Percentiles rank a stretch among this genome's conserved stretches.
phyloP scores from a whole-genome alignment of 2,888 invertebrate genomes.

The Cheilosia vulpina region DNA sequence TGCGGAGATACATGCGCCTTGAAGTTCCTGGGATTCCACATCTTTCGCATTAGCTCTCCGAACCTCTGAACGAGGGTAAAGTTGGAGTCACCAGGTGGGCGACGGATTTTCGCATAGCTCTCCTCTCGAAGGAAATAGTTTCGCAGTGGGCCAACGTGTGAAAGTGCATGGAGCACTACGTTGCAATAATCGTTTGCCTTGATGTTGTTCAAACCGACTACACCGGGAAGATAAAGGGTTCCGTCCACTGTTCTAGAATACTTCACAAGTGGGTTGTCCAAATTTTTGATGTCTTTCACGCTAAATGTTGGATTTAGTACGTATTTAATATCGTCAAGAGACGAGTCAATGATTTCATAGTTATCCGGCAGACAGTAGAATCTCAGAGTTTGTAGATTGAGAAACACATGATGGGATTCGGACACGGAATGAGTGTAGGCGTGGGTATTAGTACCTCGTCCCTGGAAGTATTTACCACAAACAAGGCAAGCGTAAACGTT shows the following conservation, averaged over 20 bases:
- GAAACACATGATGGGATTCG: conserved; percentile 98
- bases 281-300: conserved; percentile 89
- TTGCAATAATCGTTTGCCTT: conserved; percentile 99
- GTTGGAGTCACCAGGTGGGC: conserved; percentile 97
- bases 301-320: conserved; percentile 98
- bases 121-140: conserved; percentile 97
- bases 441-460: conserved; percentile 98
- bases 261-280: conserved; percentile 90
- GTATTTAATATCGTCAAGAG: conserved; percentile 99
- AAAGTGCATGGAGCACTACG: conserved; percentile 97
- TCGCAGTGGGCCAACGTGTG: conserved; percentile 96
- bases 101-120: conserved; percentile 93
- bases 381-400: conserved; percentile 97
- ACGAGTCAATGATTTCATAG: conserved; percentile 99
- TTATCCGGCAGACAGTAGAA: conserved; percentile 99
- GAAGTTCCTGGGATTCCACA: conserved; percentile 99
- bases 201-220: conserved; percentile 98
- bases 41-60: conserved; percentile 97
- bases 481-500: conserved; percentile 99
- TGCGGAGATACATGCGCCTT: conserved; percentile 99
- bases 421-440: conserved; percentile 99
- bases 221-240: conserved; percentile 97
- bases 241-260: conserved; percentile 98
- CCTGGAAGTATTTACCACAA: conserved; percentile 99
- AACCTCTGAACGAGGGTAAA: conserved; percentile 95